Percentiles rank a stretch among this genome's conserved stretches.
phyloP scores from a whole-genome alignment of 2,888 invertebrate genomes.

The Cloeon dipterum region DNA sequence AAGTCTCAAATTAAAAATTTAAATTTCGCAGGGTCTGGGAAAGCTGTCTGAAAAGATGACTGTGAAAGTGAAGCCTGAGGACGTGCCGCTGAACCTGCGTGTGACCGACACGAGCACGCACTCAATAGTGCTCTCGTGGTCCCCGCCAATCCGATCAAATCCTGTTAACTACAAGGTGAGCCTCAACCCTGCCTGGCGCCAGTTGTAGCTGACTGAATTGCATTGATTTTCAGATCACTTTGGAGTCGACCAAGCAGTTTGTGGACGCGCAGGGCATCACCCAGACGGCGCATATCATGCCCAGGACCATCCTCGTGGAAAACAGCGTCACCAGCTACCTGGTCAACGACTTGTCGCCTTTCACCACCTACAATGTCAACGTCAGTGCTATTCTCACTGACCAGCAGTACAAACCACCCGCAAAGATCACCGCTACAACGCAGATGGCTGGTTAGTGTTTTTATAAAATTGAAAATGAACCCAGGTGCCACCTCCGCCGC shows the following conservation, averaged over 20 bases:
- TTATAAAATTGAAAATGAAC: no score
- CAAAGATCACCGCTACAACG: constrained; percentile 18
- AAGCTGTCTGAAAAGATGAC: constrained; percentile 16
- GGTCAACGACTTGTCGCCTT: constrained; percentile 17
- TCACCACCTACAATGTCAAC: constrained; percentile 20
- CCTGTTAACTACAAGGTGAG: constrained; percentile 15
- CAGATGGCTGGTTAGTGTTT: constrained; percentile 19
- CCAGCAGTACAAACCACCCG: constrained; percentile 17
- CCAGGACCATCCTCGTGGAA: constrained; percentile 10
- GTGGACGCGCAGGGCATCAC: constrained; percentile 18
- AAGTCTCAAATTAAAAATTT: no score
- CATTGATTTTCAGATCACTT: constrained; percentile 13
- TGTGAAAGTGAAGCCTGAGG: constrained; percentile 15
- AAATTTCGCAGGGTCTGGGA: constrained; percentile 13
- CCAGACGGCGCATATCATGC: constrained; percentile 15
- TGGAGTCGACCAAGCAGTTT: constrained; percentile 18
- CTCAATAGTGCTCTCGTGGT: constrained; percentile 17
- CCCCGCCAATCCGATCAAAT: constrained; percentile 16
- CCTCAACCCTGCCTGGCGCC: no score
- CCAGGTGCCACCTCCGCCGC: no score
- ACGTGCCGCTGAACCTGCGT: constrained; percentile 17
- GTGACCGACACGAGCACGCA: constrained; percentile 18
- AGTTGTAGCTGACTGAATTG: no score
- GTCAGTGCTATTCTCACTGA: constrained; percentile 17
- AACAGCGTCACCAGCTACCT: constrained; percentile 12